Evolutionary conservation across 2,888 invertebrate genomes (phyloP).

Genomic region (Agriopis leucophaearia): DNA sequence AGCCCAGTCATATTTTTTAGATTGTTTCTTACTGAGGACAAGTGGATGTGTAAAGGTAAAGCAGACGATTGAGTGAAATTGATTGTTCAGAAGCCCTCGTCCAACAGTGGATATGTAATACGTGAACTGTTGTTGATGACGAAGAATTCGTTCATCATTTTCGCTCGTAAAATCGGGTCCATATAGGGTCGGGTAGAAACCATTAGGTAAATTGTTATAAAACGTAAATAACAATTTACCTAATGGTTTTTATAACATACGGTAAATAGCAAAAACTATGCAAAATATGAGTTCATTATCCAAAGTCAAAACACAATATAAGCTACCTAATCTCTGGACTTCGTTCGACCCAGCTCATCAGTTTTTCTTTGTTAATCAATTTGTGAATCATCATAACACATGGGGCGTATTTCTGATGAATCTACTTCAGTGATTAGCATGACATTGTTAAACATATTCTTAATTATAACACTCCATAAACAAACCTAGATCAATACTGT

Average conservation of each 20-base stretch:
- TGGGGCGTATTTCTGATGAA: constrained; percentile 15
- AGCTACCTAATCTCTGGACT: constrained; percentile 1
- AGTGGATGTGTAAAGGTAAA: no score
- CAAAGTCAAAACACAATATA: neutral
- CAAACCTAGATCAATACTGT: constrained; percentile 4
- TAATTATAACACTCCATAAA: constrained; percentile 9
- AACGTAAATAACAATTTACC: no score
- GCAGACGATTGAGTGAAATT: no score
- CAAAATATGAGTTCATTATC: neutral
- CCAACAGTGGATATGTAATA: no score
- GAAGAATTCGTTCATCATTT: no score
- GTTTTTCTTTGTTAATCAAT: constrained; percentile 1
- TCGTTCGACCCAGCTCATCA: neutral
- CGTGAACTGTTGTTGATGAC: no score
- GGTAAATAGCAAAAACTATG: neutral
- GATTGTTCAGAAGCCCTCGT: no score
- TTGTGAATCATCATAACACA: neutral
- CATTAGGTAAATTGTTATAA: no score
- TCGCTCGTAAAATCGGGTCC: neutral
- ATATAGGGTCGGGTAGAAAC: no score
- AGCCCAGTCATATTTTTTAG: no score
- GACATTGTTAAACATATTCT: constrained; percentile 11
- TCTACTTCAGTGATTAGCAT: constrained; percentile 16
- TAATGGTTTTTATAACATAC: neutral
- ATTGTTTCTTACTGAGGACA: no score